Evolutionary conservation across 1,140 invertebrate species (phyloP).

Genomic region (Brachionus plicatilis): DNA sequence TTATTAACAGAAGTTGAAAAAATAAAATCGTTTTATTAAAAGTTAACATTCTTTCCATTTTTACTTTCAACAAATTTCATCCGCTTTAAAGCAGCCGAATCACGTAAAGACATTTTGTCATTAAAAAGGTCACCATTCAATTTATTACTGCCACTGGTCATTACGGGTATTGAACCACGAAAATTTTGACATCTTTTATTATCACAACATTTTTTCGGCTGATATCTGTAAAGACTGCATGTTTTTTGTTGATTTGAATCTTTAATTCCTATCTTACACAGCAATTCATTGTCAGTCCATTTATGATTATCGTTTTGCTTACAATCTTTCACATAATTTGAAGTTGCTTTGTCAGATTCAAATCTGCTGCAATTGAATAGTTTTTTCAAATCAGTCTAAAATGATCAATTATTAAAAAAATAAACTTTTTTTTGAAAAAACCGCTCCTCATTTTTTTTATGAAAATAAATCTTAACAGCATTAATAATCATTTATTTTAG

Average conservation of each 20-base stretch:
- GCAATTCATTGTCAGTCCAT: background rate
- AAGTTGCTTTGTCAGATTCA: background rate
- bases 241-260: background rate
- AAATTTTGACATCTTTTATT: conserved; percentile 28
- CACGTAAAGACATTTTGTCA: background rate
- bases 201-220: background rate
- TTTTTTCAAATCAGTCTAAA: conserved; percentile 17
- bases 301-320: background rate
- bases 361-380: background rate
- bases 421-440: background rate
- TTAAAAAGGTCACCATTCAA: background rate
- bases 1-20: background rate
- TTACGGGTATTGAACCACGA: background rate
- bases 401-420: background rate
- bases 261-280: background rate
- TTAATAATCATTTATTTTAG: background rate
- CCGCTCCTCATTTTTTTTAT: background rate
- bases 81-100: background rate
- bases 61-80: background rate
- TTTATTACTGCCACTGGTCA: background rate
- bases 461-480: background rate
- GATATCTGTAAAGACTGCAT: background rate
- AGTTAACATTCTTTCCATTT: background rate
- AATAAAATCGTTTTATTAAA: background rate
- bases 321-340: background rate